A percentile compares a stretch with the other conserved stretches of the same genome.
These are phyloP conservation scores for Balearica regulorum DNA, from an alignment of 2,797 vertebrate species.

Conservation along the genomic window DNA sequence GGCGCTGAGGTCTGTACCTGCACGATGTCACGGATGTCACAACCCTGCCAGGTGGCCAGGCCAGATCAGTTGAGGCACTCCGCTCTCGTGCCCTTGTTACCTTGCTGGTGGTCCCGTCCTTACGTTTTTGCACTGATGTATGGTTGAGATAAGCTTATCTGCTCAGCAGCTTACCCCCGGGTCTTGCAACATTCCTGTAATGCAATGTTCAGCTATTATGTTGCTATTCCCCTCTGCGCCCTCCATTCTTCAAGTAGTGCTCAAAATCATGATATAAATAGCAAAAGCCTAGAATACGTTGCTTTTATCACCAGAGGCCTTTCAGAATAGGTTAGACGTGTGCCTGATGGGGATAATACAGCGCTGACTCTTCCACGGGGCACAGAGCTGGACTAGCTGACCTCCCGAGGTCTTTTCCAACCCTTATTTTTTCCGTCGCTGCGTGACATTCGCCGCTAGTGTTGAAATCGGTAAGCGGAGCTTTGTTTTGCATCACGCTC, in stretches of 20 bases:
- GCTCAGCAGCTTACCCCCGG: background rate
- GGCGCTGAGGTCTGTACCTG: background rate
- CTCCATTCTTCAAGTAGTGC: background rate
- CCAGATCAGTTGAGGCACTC: rapidly evolving
- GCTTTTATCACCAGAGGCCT: slow-evolving; percentile 31
- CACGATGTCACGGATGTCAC: background rate
- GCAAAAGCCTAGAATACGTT: background rate
- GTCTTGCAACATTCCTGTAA: background rate
- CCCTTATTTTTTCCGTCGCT: background rate
- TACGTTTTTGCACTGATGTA: background rate
- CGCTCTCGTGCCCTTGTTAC: background rate
- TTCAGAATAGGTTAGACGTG: background rate
- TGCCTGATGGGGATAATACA: background rate
- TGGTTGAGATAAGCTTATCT: background rate
- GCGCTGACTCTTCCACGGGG: background rate
- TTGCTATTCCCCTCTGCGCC: background rate
- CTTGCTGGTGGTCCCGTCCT: background rate
- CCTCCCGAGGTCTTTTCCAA: background rate
- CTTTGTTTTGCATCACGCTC: background rate
- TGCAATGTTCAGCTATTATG: background rate
- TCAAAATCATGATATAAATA: background rate
- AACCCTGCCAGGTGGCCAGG: background rate
- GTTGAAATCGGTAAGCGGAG: background rate
- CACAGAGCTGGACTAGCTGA: background rate
- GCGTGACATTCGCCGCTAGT: background rate